phyloP scores from a whole-genome alignment of 2,888 invertebrate genomes.

The Erebia aethiops region DNA sequence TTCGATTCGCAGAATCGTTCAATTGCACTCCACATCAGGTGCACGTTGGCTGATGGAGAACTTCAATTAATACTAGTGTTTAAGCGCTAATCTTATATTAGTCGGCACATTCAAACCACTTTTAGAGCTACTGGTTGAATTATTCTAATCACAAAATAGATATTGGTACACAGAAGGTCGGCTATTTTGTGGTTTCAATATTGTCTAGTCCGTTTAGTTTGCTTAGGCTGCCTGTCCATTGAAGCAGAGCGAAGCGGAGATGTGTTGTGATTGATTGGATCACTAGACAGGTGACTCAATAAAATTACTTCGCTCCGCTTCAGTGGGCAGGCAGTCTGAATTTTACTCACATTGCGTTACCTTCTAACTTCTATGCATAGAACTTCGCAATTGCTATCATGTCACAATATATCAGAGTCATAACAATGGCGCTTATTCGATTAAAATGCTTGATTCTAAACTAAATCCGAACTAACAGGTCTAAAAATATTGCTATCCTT shows the following conservation, averaged over 20 bases:
- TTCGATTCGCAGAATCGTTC: not conserved
- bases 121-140: not conserved
- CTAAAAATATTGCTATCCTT: not conserved
- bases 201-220: conserved; percentile 7
- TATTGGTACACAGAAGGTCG: too few species aligned
- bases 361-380: not conserved
- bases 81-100: conserved; percentile 20
- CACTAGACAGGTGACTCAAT: too few species aligned
- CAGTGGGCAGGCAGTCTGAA: not conserved
- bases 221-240: too few species aligned
- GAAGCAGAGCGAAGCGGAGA: too few species aligned
- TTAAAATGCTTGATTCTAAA: not conserved
- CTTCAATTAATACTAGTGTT: conserved; percentile 23
- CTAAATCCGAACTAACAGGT: not conserved
- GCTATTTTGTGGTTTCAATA: conserved; percentile 3
- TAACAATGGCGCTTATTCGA: not conserved
- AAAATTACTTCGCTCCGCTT: too few species aligned
- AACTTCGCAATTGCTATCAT: not conserved
- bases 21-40: conserved; percentile 5
- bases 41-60: conserved; percentile 19
- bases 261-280: too few species aligned
- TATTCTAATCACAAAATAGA: too few species aligned
- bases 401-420: not conserved
- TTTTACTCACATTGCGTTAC: not conserved
- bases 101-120: conserved; percentile 21